Base-by-base conservation (phyloP, 2,888 invertebrate species). In the Philonicus albiceps region DNA sequence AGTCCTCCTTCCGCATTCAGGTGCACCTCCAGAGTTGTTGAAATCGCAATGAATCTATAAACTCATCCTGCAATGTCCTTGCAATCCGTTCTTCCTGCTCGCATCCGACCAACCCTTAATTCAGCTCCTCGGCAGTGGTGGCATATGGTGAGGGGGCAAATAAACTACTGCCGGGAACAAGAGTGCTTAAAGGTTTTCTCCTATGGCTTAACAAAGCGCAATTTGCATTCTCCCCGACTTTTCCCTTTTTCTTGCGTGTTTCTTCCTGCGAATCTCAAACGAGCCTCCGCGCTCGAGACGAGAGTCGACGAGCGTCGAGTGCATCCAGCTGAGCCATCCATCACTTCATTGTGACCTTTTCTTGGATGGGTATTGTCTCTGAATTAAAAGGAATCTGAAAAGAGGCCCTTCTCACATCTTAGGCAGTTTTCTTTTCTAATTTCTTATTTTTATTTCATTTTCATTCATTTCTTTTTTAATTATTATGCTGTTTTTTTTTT, bases 271-370 rank as follows among this genome's bases (percentile, higher is more conserved):
- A 19, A 22, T 11, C 22, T 64, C 64, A 64, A 64, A 64, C 11
- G 64, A 64, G 27, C 64, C 64, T 11, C 22, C 2, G 19, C 2
- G 19, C 64, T 64, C 6, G 64, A 64, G 49, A n/a, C n/a, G n/a
- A 53, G 49, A n/a, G 49, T 11, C 40, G 40, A 40, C 40, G 49
- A 53, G 13, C 49, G n/a, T 64, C 76, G 40, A 40, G 40, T 76
- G 76, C 76, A 76, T 76, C 76, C 40, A 40, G 22, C 76, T 37
- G 37, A 76, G 37, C 76, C 76, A 76, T 76, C 76, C 40, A 27
- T 76, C 34, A 76, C 76, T 76, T 76, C 76, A 76, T 76, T 76
- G 40, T 19, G 40, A 76, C 76, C 43, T 40, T 76, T 76, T 64
- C 64, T 64, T 64, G 64, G 64, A 64, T 64, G 22, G 64, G 27